Conservation (phyloP, 2,113 vertebrate species). For the Pelodiscus sinensis region DNA sequence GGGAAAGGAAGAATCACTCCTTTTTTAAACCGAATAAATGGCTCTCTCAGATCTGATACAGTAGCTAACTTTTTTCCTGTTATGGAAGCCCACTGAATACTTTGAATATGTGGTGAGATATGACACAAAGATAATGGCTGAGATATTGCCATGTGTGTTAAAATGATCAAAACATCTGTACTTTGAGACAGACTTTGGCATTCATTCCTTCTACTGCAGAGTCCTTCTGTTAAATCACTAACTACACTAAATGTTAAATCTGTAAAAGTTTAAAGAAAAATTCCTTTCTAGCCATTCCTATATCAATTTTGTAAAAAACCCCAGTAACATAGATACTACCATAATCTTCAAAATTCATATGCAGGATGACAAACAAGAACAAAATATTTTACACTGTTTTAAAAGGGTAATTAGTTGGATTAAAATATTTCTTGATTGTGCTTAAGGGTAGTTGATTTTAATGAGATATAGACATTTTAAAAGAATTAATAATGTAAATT, state of each 20-base stretch:
- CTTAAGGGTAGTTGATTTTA: background rate
- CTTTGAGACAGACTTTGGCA: background rate
- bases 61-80: background rate
- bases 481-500: conserved; percentile 26
- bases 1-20: conserved; percentile 24
- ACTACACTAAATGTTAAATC: background rate
- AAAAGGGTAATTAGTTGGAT: conserved; percentile 2
- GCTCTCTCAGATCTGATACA: conserved; percentile 16
- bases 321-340: background rate
- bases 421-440: background rate
- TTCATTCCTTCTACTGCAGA: background rate
- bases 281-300: background rate
- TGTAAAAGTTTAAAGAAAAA: background rate
- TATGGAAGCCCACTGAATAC: background rate
- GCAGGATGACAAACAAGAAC: background rate
- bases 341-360: background rate
- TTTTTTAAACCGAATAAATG: background rate
- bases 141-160: conserved; percentile 8
- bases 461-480: conserved; percentile 16
- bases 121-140: background rate
- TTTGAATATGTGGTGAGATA: background rate
- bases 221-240: background rate
- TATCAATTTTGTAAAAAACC: background rate
- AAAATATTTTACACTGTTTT: background rate
- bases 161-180: conserved; percentile 31